Evolutionary conservation across 1,140 invertebrate genomes (phyloP).

Genomic region (Pararge aegeria): DNA sequence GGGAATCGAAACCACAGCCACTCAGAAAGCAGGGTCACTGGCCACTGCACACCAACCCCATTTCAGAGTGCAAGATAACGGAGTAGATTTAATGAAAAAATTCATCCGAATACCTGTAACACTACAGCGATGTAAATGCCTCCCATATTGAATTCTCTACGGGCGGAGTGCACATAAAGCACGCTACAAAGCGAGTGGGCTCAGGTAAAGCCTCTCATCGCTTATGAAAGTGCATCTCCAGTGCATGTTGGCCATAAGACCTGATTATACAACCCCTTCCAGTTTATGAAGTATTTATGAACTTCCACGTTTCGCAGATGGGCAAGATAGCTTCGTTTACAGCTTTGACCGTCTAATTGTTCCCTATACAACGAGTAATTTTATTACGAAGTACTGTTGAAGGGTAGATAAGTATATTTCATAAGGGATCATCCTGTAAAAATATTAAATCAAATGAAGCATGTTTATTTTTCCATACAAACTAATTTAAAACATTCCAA

Average conservation of each 20-base stretch:
- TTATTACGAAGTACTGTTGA: no score
- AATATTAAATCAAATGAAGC: no score
- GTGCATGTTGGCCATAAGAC: neutral
- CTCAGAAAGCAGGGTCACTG: no score
- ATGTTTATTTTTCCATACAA: no score
- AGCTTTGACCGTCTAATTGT: neutral
- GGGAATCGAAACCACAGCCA: no score
- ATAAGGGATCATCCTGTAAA: no score
- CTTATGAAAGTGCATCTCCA: constrained; percentile 19
- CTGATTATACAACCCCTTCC: constrained; percentile 17
- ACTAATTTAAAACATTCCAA: no score
- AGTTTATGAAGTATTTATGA: constrained; percentile 4
- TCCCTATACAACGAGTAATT: no score
- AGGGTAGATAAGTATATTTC: no score
- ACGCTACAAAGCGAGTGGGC: constrained; percentile 9
- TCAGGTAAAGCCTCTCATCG: constrained; percentile 19
- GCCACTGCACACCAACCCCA: no score
- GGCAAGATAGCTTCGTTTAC: neutral
- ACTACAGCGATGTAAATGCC: constrained; percentile 1
- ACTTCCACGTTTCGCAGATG: neutral
- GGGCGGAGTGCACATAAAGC: neutral
- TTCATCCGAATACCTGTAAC: neutral
- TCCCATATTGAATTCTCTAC: constrained; percentile 11
- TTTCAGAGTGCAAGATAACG: no score
- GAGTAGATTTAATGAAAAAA: neutral